These are phyloP conservation scores for Ivindomyrus marchei DNA, from an alignment of 2,113 vertebrate species.

Conservation along the genomic window DNA sequence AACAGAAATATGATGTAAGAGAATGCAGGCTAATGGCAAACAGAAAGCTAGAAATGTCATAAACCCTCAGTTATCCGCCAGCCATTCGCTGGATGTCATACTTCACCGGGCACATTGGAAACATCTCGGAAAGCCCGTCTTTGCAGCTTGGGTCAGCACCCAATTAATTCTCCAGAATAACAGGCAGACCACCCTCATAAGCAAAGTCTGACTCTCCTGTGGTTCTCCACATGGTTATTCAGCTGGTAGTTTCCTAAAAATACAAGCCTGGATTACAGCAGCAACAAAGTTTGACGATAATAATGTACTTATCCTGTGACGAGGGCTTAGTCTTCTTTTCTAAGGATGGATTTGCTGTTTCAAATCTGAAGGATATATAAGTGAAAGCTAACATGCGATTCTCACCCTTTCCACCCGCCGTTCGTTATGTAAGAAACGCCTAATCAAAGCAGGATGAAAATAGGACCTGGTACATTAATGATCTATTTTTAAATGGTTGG, in stretches of 20 bases:
- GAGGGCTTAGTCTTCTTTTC: not conserved
- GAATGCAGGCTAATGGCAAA: not conserved
- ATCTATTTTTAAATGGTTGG: not conserved
- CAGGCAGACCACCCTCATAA: not conserved
- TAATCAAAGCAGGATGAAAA: not conserved
- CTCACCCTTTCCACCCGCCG: not conserved
- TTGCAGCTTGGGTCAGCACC: not conserved
- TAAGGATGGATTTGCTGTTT: not conserved
- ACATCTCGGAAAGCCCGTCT: not conserved
- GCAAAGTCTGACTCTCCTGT: not conserved
- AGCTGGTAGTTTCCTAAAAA: not conserved
- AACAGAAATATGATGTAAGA: not conserved
- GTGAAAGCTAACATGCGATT: not conserved
- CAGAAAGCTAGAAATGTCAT: not conserved
- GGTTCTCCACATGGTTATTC: not conserved
- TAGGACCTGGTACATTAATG: not conserved
- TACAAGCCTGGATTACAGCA: not conserved
- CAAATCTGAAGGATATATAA: not conserved
- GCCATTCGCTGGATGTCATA: not conserved
- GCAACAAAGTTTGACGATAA: not conserved
- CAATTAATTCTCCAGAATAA: constrained; percentile 5
- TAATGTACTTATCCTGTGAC: not conserved
- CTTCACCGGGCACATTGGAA: not conserved
- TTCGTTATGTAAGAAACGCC: not conserved
- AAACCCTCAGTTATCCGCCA: not conserved